Conservation (phyloP, 2,797 vertebrate genomes). For the Anas bernieri region DNA sequence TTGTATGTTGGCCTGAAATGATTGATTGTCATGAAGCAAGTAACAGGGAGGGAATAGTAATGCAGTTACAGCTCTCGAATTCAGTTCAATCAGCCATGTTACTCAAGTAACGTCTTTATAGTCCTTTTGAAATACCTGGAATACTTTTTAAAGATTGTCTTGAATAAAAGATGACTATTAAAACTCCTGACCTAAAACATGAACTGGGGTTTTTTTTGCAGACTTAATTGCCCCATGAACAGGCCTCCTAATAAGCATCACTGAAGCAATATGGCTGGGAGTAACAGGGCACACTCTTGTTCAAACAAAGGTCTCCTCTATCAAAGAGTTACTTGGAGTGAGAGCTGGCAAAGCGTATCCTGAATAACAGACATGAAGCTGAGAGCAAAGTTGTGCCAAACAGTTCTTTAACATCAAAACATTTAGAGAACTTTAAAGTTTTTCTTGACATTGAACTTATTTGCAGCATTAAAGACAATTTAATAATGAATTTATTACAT, state of each 20-base stretch:
- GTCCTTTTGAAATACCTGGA: background rate
- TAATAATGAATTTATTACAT: background rate
- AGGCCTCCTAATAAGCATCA: rapidly evolving
- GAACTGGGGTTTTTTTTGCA: background rate
- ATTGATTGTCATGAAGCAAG: background rate
- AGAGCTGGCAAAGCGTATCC: background rate
- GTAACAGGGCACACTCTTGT: background rate
- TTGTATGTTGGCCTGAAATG: background rate
- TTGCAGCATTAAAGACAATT: rapidly evolving
- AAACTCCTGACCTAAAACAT: background rate
- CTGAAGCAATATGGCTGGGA: rapidly evolving
- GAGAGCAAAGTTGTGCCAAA: background rate
- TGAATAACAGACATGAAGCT: too few species aligned
- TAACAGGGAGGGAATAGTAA: background rate
- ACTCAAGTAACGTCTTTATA: background rate
- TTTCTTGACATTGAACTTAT: background rate
- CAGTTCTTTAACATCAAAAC: background rate
- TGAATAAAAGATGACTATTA: background rate
- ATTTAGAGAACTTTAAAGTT: background rate
- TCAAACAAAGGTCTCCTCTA: background rate
- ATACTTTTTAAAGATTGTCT: background rate
- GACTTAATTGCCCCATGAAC: background rate
- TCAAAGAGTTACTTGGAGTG: background rate
- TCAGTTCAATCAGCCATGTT: background rate
- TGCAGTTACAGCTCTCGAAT: background rate